phyloP scores from a whole-genome alignment of 1,140 invertebrate species.

The Belonocnema kinseyi region DNA sequence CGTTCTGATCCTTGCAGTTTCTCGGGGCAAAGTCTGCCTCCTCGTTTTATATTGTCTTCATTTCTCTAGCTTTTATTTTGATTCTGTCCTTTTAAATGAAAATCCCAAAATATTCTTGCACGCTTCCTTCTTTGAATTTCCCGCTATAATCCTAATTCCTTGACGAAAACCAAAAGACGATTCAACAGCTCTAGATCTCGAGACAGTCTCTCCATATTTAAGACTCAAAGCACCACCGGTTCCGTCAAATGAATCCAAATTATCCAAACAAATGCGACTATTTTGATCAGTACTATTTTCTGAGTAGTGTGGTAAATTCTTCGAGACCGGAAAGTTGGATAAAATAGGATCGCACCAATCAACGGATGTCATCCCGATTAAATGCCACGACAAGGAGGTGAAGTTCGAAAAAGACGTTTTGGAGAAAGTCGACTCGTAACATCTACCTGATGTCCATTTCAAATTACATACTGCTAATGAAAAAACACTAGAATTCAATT shows the following conservation, averaged over 20 bases:
- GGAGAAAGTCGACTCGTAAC: slow-evolving; percentile 50
- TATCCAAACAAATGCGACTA: neutral
- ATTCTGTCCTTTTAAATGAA: neutral
- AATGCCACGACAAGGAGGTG: neutral
- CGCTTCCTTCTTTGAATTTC: neutral
- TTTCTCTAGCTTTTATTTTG: neutral
- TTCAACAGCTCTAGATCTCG: slow-evolving; percentile 5
- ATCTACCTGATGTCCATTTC: slow-evolving; percentile 49
- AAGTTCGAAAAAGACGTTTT: slow-evolving; percentile 30
- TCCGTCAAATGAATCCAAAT: neutral
- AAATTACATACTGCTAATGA: slow-evolving; percentile 55
- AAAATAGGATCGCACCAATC: neutral
- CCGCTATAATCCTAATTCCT: neutral
- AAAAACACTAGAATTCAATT: slow-evolving; percentile 40
- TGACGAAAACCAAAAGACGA: slow-evolving; percentile 2
- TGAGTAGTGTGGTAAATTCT: neutral
- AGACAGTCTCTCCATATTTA: neutral
- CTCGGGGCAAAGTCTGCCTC: neutral
- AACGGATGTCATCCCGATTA: neutral
- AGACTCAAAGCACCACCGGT: slow-evolving; percentile 22
- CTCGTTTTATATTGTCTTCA: neutral
- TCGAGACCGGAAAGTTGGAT: neutral
- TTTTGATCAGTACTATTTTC: neutral
- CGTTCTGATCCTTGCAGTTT: neutral
- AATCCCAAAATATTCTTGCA: neutral